Evolutionary conservation across 1,140 invertebrate genomes (phyloP), one percentile per base, ranked within the genome.

Genomic region (Hyles vespertilio): DNA sequence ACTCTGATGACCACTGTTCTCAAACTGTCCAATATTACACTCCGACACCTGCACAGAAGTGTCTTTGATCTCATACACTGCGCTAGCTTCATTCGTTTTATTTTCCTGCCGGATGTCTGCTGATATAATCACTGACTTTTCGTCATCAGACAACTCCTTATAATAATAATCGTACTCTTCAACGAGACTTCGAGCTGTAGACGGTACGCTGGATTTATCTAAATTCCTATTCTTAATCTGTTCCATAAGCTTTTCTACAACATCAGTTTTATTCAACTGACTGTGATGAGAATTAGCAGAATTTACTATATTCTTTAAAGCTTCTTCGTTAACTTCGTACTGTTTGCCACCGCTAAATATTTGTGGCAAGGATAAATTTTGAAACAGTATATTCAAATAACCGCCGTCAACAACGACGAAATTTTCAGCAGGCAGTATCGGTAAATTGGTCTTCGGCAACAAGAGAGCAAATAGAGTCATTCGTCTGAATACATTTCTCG

Each of bases 281-380:
- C 63, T 65, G 33, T 63, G 56, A 5, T 72, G 59, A 10, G 49
- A 61, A 54, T 81, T 85, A 2, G 73, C 63, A 11, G 76, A 81
- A 46, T 76, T 65, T 0, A 89, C 70, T 44, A 89, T 82, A 60
- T 81, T 83, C 43, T 69, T 83, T 4, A 89, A 61, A 0, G 84
- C 84, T 47, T 87, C 82, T 52, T 89, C 83, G 50, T 89, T 89
- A 0, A 89, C 84, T 58, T 89, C 84, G 54, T 89, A 89, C 36
- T 83, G 79, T 64, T 84, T 89, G 0, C 75, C 79, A 45, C 63
- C 64, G 51, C 82, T 87, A 59, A 89, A 89, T 45, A 89, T 89
- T 59, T 81, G 72, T 0, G 86, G 82, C 6, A 81, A 36, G 7
- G 72, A 74, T 5, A 89, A 58, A 65, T 86, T 82, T 8, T 81